Base-by-base conservation (phyloP, 2,888 invertebrate species). In the Dolichomitus sp. region DNA sequence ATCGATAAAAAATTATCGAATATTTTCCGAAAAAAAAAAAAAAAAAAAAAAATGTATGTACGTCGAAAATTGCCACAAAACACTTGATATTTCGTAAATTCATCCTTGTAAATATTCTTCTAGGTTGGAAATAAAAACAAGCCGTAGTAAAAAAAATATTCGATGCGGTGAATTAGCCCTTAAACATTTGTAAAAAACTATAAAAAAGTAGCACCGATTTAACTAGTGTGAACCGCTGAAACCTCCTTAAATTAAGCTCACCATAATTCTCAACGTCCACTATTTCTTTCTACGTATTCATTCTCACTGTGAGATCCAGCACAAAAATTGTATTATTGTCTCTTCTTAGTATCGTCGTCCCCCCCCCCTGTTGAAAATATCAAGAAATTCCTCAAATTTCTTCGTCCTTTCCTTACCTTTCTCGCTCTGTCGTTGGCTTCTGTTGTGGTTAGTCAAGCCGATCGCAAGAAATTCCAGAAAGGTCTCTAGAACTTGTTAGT, bases 301-400 rank as follows among this genome's bases (percentile, higher is more conserved):
- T 42, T 42, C 11, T 12, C 14, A 14, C 37, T 37, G 14, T 14
- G 7, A 19, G 23, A 12, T n/a, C 42, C 42, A 27, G 12, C 6
- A 42, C 33, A 45, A 4, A 59, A 57, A 50, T 27, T 54, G 69
- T 69, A 78, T 78, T 81, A 78, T 81, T 73, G 77, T 73, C 61
- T 40, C n/a, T 23, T 72, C 52, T 27, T n/a, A 30, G 37, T 42
- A 23, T 59, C 40, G 45, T 33, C 30, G 27, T n/a, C 19, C 45
- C 30, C 37, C 17, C n/a, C n/a, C 66, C 19, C 59, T 59, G 27
- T 69, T 63, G 23, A 48, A 45, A 27, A n/a, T 45, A 65, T 65
- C 61, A 30, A 70, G 42, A 81, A 78, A 81, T 81, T 81, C 81
- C 69, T 78, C 57, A 81, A 78, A 78, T 81, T 72, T 76, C 78